Percentiles rank a stretch among this genome's conserved stretches.
Evolutionary conservation across 2,888 invertebrate species (phyloP).

Genomic region (Agrotis segetum): DNA sequence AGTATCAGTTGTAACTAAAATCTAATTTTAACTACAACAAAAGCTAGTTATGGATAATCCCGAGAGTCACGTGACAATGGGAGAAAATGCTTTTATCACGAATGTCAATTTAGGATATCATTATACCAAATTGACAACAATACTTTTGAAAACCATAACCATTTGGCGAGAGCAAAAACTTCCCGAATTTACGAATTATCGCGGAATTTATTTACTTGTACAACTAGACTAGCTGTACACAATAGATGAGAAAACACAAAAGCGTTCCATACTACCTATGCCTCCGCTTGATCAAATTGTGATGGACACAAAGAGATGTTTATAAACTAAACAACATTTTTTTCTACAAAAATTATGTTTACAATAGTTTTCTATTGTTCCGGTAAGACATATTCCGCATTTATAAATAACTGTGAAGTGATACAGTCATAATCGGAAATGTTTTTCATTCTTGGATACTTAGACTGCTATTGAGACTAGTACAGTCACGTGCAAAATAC

Average conservation of each 20-base stretch:
- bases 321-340: background rate
- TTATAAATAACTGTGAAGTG: background rate
- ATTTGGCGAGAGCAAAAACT: no score
- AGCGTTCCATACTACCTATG: background rate
- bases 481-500: constrained; percentile 3
- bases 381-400: constrained; percentile 21
- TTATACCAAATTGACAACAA: no score
- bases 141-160: no score
- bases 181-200: no score
- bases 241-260: background rate
- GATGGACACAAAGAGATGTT: background rate
- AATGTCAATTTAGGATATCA: no score
- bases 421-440: constrained; percentile 14
- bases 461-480: background rate
- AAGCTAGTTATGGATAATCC: no score
- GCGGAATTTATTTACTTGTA: no score
- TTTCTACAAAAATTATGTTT: constrained; percentile 3
- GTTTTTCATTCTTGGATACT: constrained; percentile 21
- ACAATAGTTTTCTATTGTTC: constrained; percentile 19
- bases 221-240: no score
- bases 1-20: no score
- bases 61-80: no score
- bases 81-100: no score
- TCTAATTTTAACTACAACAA: no score
- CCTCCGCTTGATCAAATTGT: background rate